Base-by-base conservation (phyloP, 1,140 invertebrate species). In the Lethrus apterus region DNA sequence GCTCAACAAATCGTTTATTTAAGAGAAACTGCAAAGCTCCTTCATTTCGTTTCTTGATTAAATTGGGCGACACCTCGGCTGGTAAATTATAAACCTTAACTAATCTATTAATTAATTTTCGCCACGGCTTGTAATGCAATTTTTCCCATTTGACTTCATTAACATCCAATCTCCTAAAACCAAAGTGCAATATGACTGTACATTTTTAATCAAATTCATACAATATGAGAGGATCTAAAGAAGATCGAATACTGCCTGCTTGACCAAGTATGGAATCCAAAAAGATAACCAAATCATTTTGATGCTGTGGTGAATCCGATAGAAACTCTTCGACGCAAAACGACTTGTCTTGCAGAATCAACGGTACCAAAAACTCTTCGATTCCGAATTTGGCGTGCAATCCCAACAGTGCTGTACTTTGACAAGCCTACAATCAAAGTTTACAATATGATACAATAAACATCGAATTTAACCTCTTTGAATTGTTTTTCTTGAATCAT, bases 321-420 rank as follows among this genome's bases (percentile, higher is more conserved):
- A 86, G 60, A 68, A 83, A 84, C 44, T 80, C 77, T 63, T 86
- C 80, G 30, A 79, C 73, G 18, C 82, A 56, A 52, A 71, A 75
- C 17, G 77, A 55, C 60, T 83, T 84, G 57, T 86, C 83, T 72
- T 86, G 83, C 9, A 87, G 65, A 54, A 87, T 69, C 13, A 89
- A 63, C 11, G 84, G 84, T 51, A 88, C 66, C 3, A 86, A 51
- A 54, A 87, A 73, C 44, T 78, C 73, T 60, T 82, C 71, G 31
- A 83, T 71, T 14, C 63, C 55, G 66, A 83, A 84, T 35, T 75
- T 64, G 26, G 73, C 62, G 65, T 82, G 80, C 10, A 86, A 61
- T 40, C 78, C 66, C 29, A 86, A 65, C 20, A 78, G 66, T 41
- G 73, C 66, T n/a, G 75, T 73, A 63, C 76, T 73, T 44, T 80